Base-by-base conservation (phyloP, 2,888 invertebrate genomes). In the Andrena haemorrhoa region DNA sequence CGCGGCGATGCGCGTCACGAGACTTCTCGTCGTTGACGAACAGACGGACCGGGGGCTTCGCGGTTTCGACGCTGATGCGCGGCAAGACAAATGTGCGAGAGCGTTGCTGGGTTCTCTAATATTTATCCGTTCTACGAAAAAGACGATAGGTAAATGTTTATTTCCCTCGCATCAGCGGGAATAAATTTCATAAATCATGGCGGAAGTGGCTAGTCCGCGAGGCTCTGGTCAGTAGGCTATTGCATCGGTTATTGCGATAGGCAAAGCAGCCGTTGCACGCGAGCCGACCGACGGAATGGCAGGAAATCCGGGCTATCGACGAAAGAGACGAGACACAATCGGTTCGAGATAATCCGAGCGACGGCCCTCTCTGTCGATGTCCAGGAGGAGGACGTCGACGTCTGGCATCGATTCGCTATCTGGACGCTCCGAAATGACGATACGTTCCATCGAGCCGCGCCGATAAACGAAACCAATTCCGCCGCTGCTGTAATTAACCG, bases 401-500 rank as follows among this genome's bases (percentile, higher is more conserved):
- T 84, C 84, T 84, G 80, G 68, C 76, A 81, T 88, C 81, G 87
- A 83, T 82, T 83, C 60, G 77, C 84, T 78, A 80, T 87, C 66
- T 33, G 69, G 41, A 31, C 72, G 75, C 51, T 79, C 10, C 77
- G 72, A 75, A 80, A 75, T 64, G 81, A 85, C 82, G 82, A 76
- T 73, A 79, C 82, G 71, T 85, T 79, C 78, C 61, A 53, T 78
- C 64, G 65, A 76, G 53, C 35, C 20, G 10, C 33, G 58, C 61
- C 70, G 70, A 65, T 75, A 65, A 71, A 79, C 69, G 75, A 84
- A 79, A 78, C 63, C 63, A 70, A 73, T 79, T 70, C 83, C 69
- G 12, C 68, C 53, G 66, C 69, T 56, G 64, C 68, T 49, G 82
- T 79, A 83, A 83, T 83, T 83, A 83, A 82, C 82, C 74, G 75